Evolutionary conservation across 2,888 invertebrate genomes (phyloP), one percentile per base, ranked within the genome.

Genomic region (Hemistola chrysoprasaria): DNA sequence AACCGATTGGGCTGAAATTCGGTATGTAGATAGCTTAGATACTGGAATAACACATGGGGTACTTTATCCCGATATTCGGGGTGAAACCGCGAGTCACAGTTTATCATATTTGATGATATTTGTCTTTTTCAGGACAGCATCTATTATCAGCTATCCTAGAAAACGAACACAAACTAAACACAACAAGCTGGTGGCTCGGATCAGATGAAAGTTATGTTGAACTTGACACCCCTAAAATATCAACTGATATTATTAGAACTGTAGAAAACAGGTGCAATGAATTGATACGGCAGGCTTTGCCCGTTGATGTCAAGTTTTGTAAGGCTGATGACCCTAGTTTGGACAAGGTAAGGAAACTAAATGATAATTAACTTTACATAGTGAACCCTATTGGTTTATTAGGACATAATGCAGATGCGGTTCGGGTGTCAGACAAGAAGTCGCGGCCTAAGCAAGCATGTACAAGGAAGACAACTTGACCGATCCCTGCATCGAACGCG

Each of bases 161-260:
- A 56, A 85, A 88, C 10, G 91, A 93, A 60, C 93, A 91, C 76
- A 91, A 91, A 6, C 90, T 92, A 42, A 77, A 89, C 0, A 97
- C 96, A 3, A 93, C 93, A 0, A 94, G 95, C 1, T 96, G 96
- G 96, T 95, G 94, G 93, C 85, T 96, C 0, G 96, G 96, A 0
- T 91, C 92, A 28, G 93, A 93, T 0, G 91, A 92, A 24, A 93
- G 93, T 1, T 91, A 93, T 61, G 92, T 97, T 34, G 97, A 97
- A 78, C 72, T 91, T 59, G 91, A 90, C 57, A 86, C 91, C 0
- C 79, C 87, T 9, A 76, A 87, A 37, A 77, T 94, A 0, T 81
- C 81, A 3, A 65, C 79, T 2, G 90, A 90, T 2, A 78, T 91
- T 11, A 66, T 93, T 6, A 65, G 64, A 27, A 62, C 74, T 0